Evolutionary conservation across 2,113 vertebrate genomes (phyloP).

Genomic region (Cinclus mexicanus): DNA sequence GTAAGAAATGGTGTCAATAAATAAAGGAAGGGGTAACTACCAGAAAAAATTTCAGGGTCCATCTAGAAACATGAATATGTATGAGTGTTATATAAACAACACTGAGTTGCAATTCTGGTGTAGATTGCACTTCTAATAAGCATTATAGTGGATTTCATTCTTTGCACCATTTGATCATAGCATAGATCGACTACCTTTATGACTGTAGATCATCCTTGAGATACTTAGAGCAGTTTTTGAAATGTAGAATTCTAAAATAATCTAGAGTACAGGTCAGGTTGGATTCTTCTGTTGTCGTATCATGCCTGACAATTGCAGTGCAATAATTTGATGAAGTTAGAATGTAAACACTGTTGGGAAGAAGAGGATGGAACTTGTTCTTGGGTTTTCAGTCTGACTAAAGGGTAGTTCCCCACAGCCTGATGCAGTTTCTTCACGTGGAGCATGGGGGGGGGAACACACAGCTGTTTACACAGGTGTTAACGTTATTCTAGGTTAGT

Average conservation of each 20-base stretch:
- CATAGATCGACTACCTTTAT: neutral
- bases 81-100: neutral
- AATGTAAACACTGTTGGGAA: neutral
- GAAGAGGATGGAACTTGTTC: neutral
- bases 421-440: neutral
- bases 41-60: neutral
- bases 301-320: neutral
- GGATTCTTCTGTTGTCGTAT: neutral
- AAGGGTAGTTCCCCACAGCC: neutral
- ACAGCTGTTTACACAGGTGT: neutral
- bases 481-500: neutral
- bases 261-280: neutral
- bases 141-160: neutral
- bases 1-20: neutral
- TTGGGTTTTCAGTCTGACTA: neutral
- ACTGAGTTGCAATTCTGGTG: neutral
- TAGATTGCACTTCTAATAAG: neutral
- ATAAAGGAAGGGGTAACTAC: neutral
- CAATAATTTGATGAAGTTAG: neutral
- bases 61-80: neutral
- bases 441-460: too few species aligned
- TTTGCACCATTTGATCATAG: neutral
- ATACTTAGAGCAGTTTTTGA: fast-evolving
- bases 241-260: neutral
- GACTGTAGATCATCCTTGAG: neutral